Conservation (phyloP, 2,797 vertebrate genomes). For the Nothura maculosa region DNA sequence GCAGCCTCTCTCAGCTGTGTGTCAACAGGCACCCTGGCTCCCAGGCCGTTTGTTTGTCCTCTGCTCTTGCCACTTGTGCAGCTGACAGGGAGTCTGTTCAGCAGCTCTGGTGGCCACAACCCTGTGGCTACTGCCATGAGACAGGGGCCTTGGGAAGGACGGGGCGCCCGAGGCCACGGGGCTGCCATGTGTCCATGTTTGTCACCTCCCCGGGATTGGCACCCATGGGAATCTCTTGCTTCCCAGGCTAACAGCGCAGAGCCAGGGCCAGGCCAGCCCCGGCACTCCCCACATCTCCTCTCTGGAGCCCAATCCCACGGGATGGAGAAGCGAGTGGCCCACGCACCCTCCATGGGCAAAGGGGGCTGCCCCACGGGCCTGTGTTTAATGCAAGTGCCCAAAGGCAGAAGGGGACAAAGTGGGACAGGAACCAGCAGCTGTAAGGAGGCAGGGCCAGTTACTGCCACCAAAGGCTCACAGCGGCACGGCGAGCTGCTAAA, state of each 20-base stretch:
- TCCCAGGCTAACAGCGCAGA: background rate
- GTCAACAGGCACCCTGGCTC: background rate
- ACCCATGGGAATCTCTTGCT: rapidly evolving
- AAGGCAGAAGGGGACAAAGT: background rate
- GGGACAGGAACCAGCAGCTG: background rate
- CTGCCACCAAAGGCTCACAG: background rate
- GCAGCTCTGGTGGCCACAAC: background rate
- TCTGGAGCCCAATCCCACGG: background rate
- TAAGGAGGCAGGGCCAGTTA: background rate
- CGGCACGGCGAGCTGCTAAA: background rate
- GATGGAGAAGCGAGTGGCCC: background rate
- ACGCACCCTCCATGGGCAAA: no score
- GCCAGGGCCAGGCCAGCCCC: background rate
- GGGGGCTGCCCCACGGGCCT: background rate
- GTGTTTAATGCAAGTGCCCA: background rate
- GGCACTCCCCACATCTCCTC: background rate
- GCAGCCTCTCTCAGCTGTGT: slow-evolving; percentile 8
- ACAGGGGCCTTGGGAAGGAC: background rate
- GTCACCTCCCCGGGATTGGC: no score
- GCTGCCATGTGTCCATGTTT: background rate
- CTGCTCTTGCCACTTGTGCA: background rate
- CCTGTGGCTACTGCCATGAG: rapidly evolving
- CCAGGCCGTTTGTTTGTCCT: background rate
- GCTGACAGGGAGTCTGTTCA: background rate
- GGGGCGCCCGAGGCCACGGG: background rate